Percentiles rank a stretch among this genome's conserved stretches.
Evolutionary conservation across 2,888 invertebrate genomes (phyloP).

Genomic region (Holacanthella duospinosa): DNA sequence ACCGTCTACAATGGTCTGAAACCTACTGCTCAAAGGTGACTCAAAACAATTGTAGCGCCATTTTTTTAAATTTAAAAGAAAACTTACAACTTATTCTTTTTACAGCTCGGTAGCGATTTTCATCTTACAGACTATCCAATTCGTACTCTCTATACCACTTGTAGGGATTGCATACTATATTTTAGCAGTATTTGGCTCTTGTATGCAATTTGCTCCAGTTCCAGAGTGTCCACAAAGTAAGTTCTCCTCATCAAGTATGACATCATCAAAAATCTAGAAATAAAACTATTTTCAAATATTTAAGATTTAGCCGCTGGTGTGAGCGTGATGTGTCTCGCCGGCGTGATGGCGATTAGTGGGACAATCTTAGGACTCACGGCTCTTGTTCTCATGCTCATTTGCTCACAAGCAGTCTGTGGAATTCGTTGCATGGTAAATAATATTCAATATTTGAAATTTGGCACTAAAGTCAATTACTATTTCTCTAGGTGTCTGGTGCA

Average conservation of each 20-base stretch:
- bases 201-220: constrained; percentile 27
- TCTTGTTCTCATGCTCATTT: constrained; percentile 32
- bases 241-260: too few species aligned
- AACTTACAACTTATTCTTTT: not conserved
- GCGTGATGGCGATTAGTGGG: constrained; percentile 32
- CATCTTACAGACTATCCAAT: constrained; percentile 32
- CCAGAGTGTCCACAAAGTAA: constrained; percentile 22
- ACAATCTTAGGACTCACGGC: constrained; percentile 31
- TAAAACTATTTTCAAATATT: not conserved
- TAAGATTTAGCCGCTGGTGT: constrained; percentile 17
- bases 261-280: too few species aligned
- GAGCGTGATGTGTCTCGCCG: constrained; percentile 28
- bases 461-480: too few species aligned
- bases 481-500: constrained; percentile 33
- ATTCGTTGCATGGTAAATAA: constrained; percentile 34
- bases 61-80: not conserved
- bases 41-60: constrained; percentile 9
- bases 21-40: constrained; percentile 31
- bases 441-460: not conserved
- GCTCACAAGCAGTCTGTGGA: constrained; percentile 33
- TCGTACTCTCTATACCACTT: constrained; percentile 30
- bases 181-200: constrained; percentile 34
- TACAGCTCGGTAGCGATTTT: constrained; percentile 32
- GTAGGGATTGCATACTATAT: constrained; percentile 32
- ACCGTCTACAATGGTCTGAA: constrained; percentile 30